Conservation (phyloP, 2,888 invertebrate species). For the Drosophila crucigera region DNA sequence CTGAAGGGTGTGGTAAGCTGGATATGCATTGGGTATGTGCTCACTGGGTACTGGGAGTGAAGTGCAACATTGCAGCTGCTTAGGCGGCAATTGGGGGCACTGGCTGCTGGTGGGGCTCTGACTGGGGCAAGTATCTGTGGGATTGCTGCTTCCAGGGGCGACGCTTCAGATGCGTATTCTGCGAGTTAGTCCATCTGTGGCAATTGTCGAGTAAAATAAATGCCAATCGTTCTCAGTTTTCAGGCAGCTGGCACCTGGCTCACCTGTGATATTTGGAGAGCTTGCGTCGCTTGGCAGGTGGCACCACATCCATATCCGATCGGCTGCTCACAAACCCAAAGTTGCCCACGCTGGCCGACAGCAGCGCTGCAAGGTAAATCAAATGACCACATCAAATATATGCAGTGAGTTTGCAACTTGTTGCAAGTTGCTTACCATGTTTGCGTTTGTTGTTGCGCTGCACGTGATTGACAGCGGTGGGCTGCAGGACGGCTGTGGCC, state of each 20-base stretch:
- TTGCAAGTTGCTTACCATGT: slow-evolving; percentile 57
- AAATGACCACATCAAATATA: neutral
- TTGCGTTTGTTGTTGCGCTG: slow-evolving; percentile 77
- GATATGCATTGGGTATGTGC: slow-evolving; percentile 63
- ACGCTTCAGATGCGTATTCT: slow-evolving; percentile 68
- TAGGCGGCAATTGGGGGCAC: slow-evolving; percentile 28
- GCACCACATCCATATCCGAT: slow-evolving; percentile 80
- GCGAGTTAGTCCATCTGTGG: slow-evolving; percentile 71
- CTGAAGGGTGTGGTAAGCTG: slow-evolving; percentile 44
- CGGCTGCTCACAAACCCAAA: slow-evolving; percentile 69
- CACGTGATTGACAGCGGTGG: slow-evolving; percentile 53
- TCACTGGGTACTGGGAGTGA: slow-evolving; percentile 46
- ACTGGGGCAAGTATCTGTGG: slow-evolving; percentile 45
- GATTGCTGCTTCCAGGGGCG: slow-evolving; percentile 74
- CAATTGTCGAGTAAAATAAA: neutral
- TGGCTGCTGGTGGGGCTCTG: slow-evolving; percentile 19
- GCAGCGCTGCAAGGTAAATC: slow-evolving; percentile 38
- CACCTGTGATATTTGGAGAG: slow-evolving; percentile 83
- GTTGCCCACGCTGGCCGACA: slow-evolving; percentile 59
- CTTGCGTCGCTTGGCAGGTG: slow-evolving; percentile 83
- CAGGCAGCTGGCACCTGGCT: neutral
- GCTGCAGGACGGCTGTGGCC: slow-evolving; percentile 17
- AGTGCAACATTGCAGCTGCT: slow-evolving; percentile 1
- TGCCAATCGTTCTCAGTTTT: neutral
- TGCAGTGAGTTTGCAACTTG: neutral